Percentiles rank a stretch among this genome's conserved stretches.
phyloP scores from a whole-genome alignment of 92 coral and sea anemone genomes.

The Phenganax marumi region DNA sequence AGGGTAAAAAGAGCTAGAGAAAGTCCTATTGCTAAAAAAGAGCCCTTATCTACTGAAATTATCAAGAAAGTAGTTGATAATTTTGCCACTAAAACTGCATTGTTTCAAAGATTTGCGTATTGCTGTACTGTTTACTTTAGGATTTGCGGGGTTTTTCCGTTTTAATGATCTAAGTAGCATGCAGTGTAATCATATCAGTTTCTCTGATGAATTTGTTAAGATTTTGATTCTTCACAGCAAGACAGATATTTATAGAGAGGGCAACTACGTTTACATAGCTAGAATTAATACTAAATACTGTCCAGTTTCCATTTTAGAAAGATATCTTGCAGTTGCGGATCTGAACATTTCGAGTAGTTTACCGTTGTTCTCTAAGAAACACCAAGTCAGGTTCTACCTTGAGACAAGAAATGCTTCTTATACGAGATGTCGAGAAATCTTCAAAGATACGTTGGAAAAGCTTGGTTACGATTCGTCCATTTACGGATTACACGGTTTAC shows the following conservation, averaged over 20 bases:
- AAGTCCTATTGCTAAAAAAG: constrained; percentile 39
- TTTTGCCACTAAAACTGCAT: constrained; percentile 16
- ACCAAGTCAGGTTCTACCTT: too few species aligned
- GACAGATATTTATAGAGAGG: too few species aligned
- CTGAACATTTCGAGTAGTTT: background rate
- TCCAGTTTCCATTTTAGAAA: too few species aligned
- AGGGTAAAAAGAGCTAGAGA: constrained; percentile 38
- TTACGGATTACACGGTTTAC: background rate
- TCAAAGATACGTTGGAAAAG: background rate
- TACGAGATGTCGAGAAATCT: background rate
- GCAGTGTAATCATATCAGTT: background rate
- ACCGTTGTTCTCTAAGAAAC: background rate
- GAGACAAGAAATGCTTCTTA: background rate
- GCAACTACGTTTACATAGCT: constrained; percentile 32
- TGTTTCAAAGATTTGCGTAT: constrained; percentile 46
- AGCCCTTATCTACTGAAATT: constrained; percentile 41
- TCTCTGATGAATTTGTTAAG: background rate
- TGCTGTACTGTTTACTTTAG: constrained; percentile 46
- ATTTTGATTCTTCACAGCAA: constrained; percentile 56
- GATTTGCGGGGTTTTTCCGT: constrained; percentile 57
- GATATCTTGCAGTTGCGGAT: background rate
- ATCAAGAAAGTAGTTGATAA: constrained; percentile 33
- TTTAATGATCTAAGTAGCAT: constrained; percentile 21
- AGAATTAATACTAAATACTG: constrained; percentile 1
- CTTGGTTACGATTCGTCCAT: background rate